Evolutionary conservation across 2,888 invertebrate genomes (phyloP), one percentile per base, ranked within the genome.

Genomic region (Hypomecis atomaria): DNA sequence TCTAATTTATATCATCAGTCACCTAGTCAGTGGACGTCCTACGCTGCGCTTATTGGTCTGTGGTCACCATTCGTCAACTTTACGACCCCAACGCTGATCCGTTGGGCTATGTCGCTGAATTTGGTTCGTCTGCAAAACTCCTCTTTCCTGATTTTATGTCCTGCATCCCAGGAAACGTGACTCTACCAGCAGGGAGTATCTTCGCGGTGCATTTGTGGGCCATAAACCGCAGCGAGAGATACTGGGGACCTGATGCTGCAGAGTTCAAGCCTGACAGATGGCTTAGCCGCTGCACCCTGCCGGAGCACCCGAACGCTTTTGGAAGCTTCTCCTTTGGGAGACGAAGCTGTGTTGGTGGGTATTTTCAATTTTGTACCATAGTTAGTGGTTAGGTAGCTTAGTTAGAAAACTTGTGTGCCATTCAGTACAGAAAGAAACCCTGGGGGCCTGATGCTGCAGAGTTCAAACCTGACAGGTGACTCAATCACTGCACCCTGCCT

Each of bases 381-480:
- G 1, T 23, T 23, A n/a, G n/a, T n/a, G n/a, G n/a, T n/a, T 23
- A 23, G 23, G 23, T 23, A 23, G 23, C 3, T 23, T 23, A 23
- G 3, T 23, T 23, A 23, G 23, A 23, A 23, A 23, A 71, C n/a
- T n/a, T 68, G 0, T 65, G 65, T 62, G 57, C 62, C 6, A 61
- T 68, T 43, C 65, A 68, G 44, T 42, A 62, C 2, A 36, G 59
- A 40, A 7, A 45, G 7, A 47, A 42, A 0, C 40, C 49, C 50
- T 84, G 84, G 84, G 84, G 84, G 0, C 62, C 72, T 0, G 81
- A 84, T 44, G 75, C 66, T 0, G 70, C 74, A 0, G 50, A 71
- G 44, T 85, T 80, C 63, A 68, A 65, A 0, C 84, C 84, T 0
- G 83, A 82, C 13, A 68, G 85, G 37, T 85, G 85, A 84, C 50